These are phyloP conservation scores for Austrofundulus limnaeus DNA, from an alignment of 2,113 vertebrate species.

Conservation along the genomic window DNA sequence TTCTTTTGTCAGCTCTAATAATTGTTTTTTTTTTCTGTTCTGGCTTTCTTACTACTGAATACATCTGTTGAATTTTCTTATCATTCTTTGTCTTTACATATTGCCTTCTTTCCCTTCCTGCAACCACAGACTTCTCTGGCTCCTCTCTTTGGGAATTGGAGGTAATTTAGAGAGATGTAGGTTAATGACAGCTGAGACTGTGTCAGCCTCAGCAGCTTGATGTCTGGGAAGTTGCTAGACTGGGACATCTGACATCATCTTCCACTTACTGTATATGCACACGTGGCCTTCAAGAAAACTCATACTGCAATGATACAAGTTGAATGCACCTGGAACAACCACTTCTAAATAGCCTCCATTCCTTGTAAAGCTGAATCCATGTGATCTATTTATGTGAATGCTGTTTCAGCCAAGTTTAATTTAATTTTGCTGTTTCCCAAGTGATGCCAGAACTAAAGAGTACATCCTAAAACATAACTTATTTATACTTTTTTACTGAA, in stretches of 20 bases:
- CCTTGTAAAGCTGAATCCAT: constrained; percentile 3
- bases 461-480: too few relatives aligned
- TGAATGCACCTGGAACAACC: constrained; percentile 11
- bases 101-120: constrained; percentile 6
- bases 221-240: constrained; percentile 61
- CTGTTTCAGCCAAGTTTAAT: too few relatives aligned
- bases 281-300: constrained; percentile 39
- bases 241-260: constrained; percentile 59
- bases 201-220: constrained; percentile 49
- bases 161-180: constrained; percentile 72
- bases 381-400: too few relatives aligned
- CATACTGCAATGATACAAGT: constrained; percentile 28
- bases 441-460: too few relatives aligned
- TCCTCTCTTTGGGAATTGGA: constrained; percentile 62
- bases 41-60: constrained; percentile 28
- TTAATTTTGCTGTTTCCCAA: too few relatives aligned
- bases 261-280: constrained; percentile 18
- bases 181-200: constrained; percentile 76
- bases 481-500: too few relatives aligned
- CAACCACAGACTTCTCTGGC: constrained; percentile 7
- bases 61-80: constrained; percentile 33
- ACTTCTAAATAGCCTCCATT: not conserved
- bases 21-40: constrained; percentile 58
- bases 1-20: constrained; percentile 40
- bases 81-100: constrained; percentile 39